phyloP scores from a whole-genome alignment of 2,113 vertebrate genomes.

The Aythya baeri region DNA sequence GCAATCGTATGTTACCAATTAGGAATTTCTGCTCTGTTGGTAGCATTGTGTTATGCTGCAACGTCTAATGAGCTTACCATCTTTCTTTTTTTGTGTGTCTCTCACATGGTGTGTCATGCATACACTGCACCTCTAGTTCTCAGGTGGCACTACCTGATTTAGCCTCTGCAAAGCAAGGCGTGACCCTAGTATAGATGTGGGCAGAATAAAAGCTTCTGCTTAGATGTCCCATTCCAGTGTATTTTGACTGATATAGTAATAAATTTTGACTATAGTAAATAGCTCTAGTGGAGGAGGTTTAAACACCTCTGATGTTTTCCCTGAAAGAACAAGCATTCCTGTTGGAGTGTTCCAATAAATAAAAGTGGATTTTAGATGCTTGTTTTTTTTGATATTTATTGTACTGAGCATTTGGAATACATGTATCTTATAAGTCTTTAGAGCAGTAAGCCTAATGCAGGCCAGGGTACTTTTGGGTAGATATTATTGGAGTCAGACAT shows the following conservation, averaged over 20 bases:
- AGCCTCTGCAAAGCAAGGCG: background rate
- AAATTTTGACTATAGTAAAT: background rate
- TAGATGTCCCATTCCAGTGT: background rate
- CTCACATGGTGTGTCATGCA: background rate
- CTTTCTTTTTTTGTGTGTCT: background rate
- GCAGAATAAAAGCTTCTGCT: background rate
- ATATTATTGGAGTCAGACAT: background rate
- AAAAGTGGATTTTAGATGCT: background rate
- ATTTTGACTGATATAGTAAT: background rate
- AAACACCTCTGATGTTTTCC: background rate
- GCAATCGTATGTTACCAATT: background rate
- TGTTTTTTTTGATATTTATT: background rate
- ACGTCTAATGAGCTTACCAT: background rate
- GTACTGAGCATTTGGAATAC: background rate
- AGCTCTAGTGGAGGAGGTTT: background rate
- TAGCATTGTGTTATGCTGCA: background rate
- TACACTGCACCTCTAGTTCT: background rate
- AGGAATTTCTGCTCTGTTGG: background rate
- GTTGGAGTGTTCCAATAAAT: background rate
- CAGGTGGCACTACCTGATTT: background rate
- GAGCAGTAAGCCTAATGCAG: background rate
- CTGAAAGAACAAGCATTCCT: background rate
- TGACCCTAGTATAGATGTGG: fast-evolving
- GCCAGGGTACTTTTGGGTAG: background rate
- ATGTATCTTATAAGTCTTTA: background rate